Percentiles rank a stretch among this genome's conserved stretches.
phyloP scores from a whole-genome alignment of 2,113 vertebrate genomes.

The Drymodes brunneopygia region DNA sequence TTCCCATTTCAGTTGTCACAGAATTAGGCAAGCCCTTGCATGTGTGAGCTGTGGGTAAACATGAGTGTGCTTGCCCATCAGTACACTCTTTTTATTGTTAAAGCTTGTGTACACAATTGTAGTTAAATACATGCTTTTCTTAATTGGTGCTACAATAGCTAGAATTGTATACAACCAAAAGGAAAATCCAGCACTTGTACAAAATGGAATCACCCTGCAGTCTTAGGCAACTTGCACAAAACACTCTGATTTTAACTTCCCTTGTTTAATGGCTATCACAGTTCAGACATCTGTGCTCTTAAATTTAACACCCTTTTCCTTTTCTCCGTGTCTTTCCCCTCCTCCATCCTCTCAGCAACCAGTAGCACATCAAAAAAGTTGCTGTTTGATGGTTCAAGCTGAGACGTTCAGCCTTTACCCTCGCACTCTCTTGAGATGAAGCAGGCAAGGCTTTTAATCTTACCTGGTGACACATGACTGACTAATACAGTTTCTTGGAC shows the following conservation, averaged over 20 bases:
- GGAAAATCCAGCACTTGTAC: not conserved
- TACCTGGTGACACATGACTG: constrained; percentile 52
- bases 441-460: constrained; percentile 42
- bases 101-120: not conserved
- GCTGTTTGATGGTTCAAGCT: constrained; percentile 27
- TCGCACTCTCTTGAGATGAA: constrained; percentile 4
- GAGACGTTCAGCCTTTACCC: constrained; percentile 20
- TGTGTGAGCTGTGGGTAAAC: not conserved
- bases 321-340: not conserved
- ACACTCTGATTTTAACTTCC: not conserved
- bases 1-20: not conserved
- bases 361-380: constrained; percentile 40
- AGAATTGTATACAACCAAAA: not conserved
- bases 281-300: not conserved
- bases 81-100: not conserved
- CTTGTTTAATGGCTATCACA: not conserved
- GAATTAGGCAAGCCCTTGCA: not conserved
- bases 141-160: not conserved
- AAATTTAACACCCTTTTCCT: not conserved
- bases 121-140: not conserved
- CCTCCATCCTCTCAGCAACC: constrained; percentile 31
- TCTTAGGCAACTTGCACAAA: not conserved
- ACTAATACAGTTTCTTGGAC: constrained; percentile 53
- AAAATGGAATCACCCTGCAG: not conserved
- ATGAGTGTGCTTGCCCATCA: not conserved